A percentile compares a stretch with the other conserved stretches of the same genome.
Evolutionary conservation across 2,113 vertebrate genomes (phyloP).

Genomic region (Edolisoma coerulescens): DNA sequence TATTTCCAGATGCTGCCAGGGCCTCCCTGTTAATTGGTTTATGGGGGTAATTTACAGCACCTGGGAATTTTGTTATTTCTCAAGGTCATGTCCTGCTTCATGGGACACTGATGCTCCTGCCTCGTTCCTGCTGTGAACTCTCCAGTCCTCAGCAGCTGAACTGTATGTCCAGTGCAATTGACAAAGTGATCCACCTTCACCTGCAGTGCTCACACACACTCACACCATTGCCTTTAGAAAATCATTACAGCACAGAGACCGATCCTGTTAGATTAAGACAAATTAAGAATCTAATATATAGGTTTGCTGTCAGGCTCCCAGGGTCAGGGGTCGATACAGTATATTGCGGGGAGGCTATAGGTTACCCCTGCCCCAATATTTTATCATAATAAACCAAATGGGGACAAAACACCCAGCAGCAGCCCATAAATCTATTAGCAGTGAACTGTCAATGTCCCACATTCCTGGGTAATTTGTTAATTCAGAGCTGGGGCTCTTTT

Average conservation of each 20-base stretch:
- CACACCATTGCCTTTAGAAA: conserved; percentile 31
- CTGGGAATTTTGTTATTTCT: neutral
- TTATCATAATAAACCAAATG: conserved; percentile 79
- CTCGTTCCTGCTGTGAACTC: neutral
- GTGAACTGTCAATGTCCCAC: conserved; percentile 78
- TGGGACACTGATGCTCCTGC: neutral
- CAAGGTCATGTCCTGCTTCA: neutral
- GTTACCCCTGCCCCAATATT: conserved; percentile 73
- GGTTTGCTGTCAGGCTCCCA: conserved; percentile 67
- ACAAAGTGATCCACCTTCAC: conserved; percentile 24
- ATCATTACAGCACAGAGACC: conserved; percentile 44
- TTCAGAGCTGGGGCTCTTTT: conserved; percentile 72
- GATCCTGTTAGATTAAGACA: conserved; percentile 74
- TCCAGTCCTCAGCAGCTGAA: neutral
- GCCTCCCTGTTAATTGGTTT: neutral
- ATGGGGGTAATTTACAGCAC: neutral
- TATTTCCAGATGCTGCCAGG: neutral
- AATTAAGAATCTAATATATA: conserved; percentile 74
- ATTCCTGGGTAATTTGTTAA: conserved; percentile 78
- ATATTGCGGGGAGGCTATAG: conserved; percentile 71
- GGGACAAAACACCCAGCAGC: conserved; percentile 71
- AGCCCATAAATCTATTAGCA: conserved; percentile 80
- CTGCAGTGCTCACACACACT: neutral
- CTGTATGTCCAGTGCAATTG: neutral
- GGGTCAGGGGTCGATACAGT: conserved; percentile 73